phyloP scores from a whole-genome alignment of 2,888 invertebrate species.

The Philonicus albiceps region DNA sequence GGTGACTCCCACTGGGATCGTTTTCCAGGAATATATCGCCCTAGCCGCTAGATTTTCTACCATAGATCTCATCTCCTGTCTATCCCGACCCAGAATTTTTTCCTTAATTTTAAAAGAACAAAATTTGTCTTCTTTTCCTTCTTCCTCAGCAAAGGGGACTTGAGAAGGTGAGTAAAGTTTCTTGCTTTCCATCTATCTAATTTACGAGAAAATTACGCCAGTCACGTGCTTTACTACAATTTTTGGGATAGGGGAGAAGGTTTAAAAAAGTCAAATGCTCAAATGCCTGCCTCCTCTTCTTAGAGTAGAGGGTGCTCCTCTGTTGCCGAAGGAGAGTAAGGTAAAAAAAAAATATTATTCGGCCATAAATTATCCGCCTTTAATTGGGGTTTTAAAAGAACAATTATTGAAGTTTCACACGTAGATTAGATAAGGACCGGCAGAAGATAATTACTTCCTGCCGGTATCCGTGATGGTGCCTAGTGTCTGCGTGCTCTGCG shows the following conservation, averaged over 20 bases:
- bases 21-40: not conserved
- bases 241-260: too few relatives aligned
- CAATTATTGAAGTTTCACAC: slow-evolving; percentile 43
- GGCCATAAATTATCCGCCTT: slow-evolving; percentile 30
- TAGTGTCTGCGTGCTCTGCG: not conserved
- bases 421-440: slow-evolving; percentile 40
- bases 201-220: slow-evolving; percentile 43
- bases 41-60: not conserved
- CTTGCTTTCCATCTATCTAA: slow-evolving; percentile 22
- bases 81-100: not conserved
- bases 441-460: slow-evolving; percentile 27
- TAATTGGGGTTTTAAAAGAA: slow-evolving; percentile 44
- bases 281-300: not conserved
- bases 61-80: not conserved
- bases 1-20: slow-evolving; percentile 10
- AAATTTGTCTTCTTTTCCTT: not conserved
- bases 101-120: not conserved
- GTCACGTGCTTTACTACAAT: slow-evolving; percentile 40
- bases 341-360: slow-evolving; percentile 30
- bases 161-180: not conserved
- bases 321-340: not conserved
- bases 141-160: not conserved
- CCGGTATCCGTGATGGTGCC: not conserved
- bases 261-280: not conserved
- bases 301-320: not conserved